A percentile compares a stretch with the other conserved stretches of the same genome.
Evolutionary conservation across 2,888 invertebrate species (phyloP).

Genomic region (Xanthorhoe spadicearia): DNA sequence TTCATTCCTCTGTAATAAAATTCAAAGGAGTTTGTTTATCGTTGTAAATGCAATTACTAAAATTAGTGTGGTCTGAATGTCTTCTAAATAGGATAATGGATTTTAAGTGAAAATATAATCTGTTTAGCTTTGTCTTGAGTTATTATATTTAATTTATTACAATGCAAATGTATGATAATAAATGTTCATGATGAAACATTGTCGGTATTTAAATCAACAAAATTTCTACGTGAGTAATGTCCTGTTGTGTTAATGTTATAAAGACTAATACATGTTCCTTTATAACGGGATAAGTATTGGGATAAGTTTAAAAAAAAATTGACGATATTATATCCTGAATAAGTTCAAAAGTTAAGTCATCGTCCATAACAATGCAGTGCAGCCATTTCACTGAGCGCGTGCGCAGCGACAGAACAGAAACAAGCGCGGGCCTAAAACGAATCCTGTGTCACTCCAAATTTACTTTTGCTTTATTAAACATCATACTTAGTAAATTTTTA

Average conservation of each 20-base stretch:
- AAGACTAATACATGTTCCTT: no score
- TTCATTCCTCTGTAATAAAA: conserved; percentile 23
- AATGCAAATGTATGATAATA: background rate
- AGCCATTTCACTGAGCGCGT: conserved; percentile 37
- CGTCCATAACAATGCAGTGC: conserved; percentile 32
- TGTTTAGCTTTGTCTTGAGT: background rate
- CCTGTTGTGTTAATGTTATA: no score
- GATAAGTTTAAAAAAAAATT: background rate
- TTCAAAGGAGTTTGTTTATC: conserved; percentile 16
- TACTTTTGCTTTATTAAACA: background rate
- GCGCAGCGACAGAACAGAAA: conserved; percentile 22
- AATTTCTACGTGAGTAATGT: no score
- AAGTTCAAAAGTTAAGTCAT: conserved; percentile 24
- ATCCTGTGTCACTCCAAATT: conserved; percentile 16
- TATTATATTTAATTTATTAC: background rate
- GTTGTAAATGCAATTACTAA: conserved; percentile 19
- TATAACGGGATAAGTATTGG: no score
- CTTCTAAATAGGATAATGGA: conserved; percentile 1
- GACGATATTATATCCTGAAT: conserved; percentile 13
- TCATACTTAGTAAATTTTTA: background rate
- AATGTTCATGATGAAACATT: no score
- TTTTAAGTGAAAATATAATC: conserved; percentile 8
- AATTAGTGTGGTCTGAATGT: conserved; percentile 15
- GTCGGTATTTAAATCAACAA: no score
- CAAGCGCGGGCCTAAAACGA: conserved; percentile 5